Evolutionary conservation across 2,113 vertebrate genomes (phyloP).

Genomic region (Cyanocitta stelleri): DNA sequence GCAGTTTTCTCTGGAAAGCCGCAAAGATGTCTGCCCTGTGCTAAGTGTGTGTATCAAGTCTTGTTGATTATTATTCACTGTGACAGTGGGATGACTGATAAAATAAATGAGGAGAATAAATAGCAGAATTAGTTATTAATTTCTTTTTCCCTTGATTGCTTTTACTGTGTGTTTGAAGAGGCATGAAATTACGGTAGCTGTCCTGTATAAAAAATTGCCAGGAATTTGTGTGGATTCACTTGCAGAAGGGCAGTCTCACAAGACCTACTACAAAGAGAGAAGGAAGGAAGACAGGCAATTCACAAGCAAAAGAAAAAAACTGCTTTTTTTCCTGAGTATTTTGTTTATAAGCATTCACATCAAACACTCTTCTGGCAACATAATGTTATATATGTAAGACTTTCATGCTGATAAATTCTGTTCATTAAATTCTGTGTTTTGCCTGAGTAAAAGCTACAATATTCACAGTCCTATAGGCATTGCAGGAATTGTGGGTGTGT

Average conservation of each 20-base stretch:
- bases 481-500: background rate
- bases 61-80: slow-evolving; percentile 69
- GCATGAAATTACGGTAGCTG: slow-evolving; percentile 65
- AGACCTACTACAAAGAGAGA: slow-evolving; percentile 1
- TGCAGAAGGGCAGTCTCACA: slow-evolving; percentile 34
- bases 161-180: slow-evolving; percentile 66
- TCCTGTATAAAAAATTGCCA: slow-evolving; percentile 48
- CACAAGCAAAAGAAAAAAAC: background rate
- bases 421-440: background rate
- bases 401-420: background rate
- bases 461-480: background rate
- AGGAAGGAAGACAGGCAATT: background rate
- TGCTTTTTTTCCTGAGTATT: background rate
- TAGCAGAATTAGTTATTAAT: slow-evolving; percentile 75
- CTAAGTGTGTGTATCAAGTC: slow-evolving; percentile 52
- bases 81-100: slow-evolving; percentile 68
- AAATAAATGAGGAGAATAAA: slow-evolving; percentile 75
- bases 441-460: background rate
- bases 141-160: slow-evolving; percentile 73
- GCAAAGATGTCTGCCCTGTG: slow-evolving; percentile 6
- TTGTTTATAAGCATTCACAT: background rate
- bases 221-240: slow-evolving; percentile 11
- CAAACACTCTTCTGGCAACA: background rate
- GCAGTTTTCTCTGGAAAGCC: slow-evolving; percentile 13
- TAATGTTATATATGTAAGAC: background rate